Evolutionary conservation across 2,888 invertebrate genomes (phyloP), one percentile per base, ranked within the genome.

Genomic region (Archaeoteleia sp.): DNA sequence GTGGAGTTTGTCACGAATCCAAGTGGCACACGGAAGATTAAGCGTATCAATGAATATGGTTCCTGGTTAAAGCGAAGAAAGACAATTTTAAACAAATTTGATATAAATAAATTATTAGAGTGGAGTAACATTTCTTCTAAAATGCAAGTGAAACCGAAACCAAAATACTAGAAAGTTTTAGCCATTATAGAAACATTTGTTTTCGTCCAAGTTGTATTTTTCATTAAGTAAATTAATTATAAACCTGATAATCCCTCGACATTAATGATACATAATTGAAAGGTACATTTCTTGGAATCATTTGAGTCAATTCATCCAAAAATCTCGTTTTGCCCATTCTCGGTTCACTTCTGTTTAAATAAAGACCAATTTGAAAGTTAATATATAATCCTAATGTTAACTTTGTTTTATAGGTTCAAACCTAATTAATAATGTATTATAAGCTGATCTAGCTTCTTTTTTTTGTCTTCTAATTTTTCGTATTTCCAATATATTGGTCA

Each of bases 321-420:
- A 91, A 78, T 51, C 91, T 87, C 0, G 88, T 88, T 80, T 91
- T 91, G 0, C 92, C 92, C 37, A 89, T 87, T 37, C 88, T 83
- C 1, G 87, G 85, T 27, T 87, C 88, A 0, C 91, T 91, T 82
- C 89, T 86, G 10, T 82, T 17, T 14, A 35, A 12, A 39, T 20
- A 20, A 5, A 43, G 25, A 51, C 9, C 13, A 25, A 10, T 20
- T 30, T 25, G 20, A 7, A 23, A 2, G 2, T 17, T 9, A 14
- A 9, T 12, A 8, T 42, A 1, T 42, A 25, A 13, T 23, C 3
- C 13, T 27, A 12, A 4, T 6, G 3, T 20, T 7, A 15, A 29
- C 12, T 12, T 23, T 20, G 20, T 10, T 5, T 39, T 3, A 12
- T 12, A 39, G 29, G 6, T 5, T 29, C 35, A 2, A 67, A 80